Percentiles rank a stretch among this genome's conserved stretches.
These are phyloP conservation scores for Lycaena phlaeas DNA, from an alignment of 2,888 invertebrate genomes.

Conservation along the genomic window DNA sequence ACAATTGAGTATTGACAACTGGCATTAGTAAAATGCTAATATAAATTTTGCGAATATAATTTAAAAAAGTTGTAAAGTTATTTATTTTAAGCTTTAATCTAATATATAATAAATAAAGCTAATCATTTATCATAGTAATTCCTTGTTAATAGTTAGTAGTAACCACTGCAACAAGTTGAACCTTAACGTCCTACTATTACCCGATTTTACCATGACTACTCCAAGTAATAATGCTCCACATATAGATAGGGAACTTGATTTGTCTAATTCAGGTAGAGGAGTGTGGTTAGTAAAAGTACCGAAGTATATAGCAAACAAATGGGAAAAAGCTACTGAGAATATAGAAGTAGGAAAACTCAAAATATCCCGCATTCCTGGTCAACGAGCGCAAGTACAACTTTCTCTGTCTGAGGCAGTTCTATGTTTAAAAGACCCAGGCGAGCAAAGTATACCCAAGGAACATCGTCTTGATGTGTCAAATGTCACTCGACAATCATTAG, in stretches of 20 bases:
- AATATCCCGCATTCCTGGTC: conserved; percentile 85
- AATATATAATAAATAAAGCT: no score
- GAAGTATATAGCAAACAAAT: conserved; percentile 95
- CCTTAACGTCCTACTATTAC: no score
- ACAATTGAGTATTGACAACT: no score
- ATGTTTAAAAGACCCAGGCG: conserved; percentile 82
- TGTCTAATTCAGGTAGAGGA: conserved; percentile 90
- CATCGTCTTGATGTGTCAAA: conserved; percentile 93
- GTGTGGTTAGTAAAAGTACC: conserved; percentile 98
- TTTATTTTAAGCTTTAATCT: no score
- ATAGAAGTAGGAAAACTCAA: conserved; percentile 94
- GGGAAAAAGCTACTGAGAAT: conserved; percentile 93
- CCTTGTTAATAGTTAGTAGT: no score
- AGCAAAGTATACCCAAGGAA: conserved; percentile 90
- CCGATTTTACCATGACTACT: conserved; percentile 42
- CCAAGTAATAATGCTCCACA: conserved; percentile 57
- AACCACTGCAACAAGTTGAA: no score
- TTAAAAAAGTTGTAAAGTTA: no score
- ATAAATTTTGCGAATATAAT: no score
- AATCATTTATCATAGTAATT: no score
- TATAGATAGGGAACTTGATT: conserved; percentile 86
- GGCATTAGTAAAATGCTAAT: no score
- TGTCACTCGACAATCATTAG: conserved; percentile 91
- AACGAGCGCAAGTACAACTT: conserved; percentile 90
- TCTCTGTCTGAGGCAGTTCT: conserved; percentile 86